Evolutionary conservation across 1,140 invertebrate species (phyloP), one percentile per base, ranked within the genome.

Genomic region (Steinernema feltiae): DNA sequence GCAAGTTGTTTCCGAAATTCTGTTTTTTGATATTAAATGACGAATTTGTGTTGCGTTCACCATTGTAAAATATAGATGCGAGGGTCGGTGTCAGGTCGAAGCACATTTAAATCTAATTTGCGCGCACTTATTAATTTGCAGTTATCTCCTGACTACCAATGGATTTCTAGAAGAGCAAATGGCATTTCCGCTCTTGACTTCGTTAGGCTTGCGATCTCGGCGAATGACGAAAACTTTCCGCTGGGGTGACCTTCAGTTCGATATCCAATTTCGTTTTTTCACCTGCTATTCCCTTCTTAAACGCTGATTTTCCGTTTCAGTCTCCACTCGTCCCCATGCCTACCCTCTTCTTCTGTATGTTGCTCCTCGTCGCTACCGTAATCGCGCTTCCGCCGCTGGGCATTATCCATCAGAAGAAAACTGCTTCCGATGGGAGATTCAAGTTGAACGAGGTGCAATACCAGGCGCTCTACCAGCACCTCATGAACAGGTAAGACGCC

Each of bases 1-100:
- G 73, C 7, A 30, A 75, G n/a, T 75, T 75, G 73, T 74, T 75
- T 53, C 21, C 0, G 15, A 1, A 74, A 75, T n/a, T n/a, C n/a
- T n/a, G n/a, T n/a, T n/a, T n/a, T n/a, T n/a, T n/a, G n/a, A n/a
- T n/a, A n/a, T n/a, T n/a, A n/a, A n/a, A n/a, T n/a, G n/a, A n/a
- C n/a, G n/a, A n/a, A n/a, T n/a, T n/a, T n/a, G n/a, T n/a, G n/a
- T n/a, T n/a, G n/a, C n/a, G n/a, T n/a, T n/a, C n/a, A n/a, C n/a
- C n/a, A n/a, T n/a, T n/a, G n/a, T n/a, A n/a, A n/a, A n/a, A n/a
- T n/a, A n/a, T n/a, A n/a, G n/a, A n/a, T n/a, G n/a, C n/a, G n/a
- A n/a, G n/a, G n/a, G n/a, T n/a, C n/a, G n/a, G n/a, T n/a, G n/a
- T 41, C 7, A 41, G 18, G 35, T 41, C 35, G 35, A 7, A 41